Evolutionary conservation across 1,140 invertebrate species (phyloP), one percentile per base, ranked within the genome.

Genomic region (Cydia fagiglandana): DNA sequence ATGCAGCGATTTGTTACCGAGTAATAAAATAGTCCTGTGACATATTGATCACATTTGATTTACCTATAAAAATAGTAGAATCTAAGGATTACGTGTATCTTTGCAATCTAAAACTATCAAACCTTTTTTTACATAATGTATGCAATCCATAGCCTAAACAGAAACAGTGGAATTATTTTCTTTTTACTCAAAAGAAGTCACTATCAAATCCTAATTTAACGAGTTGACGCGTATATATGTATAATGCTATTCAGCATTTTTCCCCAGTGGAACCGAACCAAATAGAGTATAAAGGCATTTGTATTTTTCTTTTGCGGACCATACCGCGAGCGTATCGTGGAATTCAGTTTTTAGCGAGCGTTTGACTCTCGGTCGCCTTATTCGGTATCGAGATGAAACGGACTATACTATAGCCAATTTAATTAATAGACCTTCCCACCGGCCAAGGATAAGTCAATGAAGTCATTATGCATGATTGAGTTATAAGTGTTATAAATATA

Each of bases 391-490:
- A 82, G 84, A 86, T 85, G 80, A 82, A 85, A 84, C 81, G 78
- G 76, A 86, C 81, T 83, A 76, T 53, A 34, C 41, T 28, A 84
- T 84, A 84, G 82, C 81, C 82, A 82, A 83, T 87, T 86, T 88
- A 90, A 90, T 90, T 90, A 90, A 88, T 88, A 88, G 85, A 78
- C 73, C 15, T 84, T 86, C 79, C 79, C 80, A 81, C 61, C 77
- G 80, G 77, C 76, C 73, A 77, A 82, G 81, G 76, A 75, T 77
- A 80, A 79, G 76, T 70, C 76, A 81, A 91, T 91, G 81, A 89
- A 91, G 88, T 82, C 86, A 91, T 91, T 91, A 91, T 84, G 78
- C 77, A 86, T 86, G 81, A 81, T 88, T 87, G 84, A 80, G 80
- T n/a, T n/a, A n/a, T n/a, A 24, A 24, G 24, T 24, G 2, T 85